phyloP scores from a whole-genome alignment of 2,797 vertebrate species.

The Pseudochirops corinnae region DNA sequence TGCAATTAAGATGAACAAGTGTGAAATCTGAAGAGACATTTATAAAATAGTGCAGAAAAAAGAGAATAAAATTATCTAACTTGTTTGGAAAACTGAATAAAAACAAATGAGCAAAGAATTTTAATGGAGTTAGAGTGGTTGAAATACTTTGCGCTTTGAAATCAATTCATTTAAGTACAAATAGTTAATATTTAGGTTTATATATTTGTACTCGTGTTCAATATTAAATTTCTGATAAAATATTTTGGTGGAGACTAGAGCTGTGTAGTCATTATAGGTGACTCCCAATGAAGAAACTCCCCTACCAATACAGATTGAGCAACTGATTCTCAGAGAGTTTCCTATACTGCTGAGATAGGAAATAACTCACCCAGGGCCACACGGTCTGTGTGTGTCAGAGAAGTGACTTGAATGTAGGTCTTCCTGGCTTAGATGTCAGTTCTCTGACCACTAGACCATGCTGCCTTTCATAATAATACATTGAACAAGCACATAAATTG shows the following conservation, averaged over 20 bases:
- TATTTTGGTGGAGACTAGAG: not conserved
- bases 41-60: not conserved
- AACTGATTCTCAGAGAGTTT: not conserved
- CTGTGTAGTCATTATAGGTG: not conserved
- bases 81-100: not conserved
- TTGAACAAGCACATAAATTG: not conserved
- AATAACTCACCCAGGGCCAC: not conserved
- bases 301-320: not conserved
- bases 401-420: not conserved
- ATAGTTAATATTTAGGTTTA: not conserved
- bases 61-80: not conserved
- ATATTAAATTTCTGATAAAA: not conserved
- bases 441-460: not conserved
- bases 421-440: not conserved
- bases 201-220: not conserved
- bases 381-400: not conserved
- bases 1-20: not conserved
- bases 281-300: not conserved
- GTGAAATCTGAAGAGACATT: not conserved
- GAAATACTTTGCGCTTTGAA: not conserved
- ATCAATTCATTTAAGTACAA: not conserved
- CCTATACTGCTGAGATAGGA: not conserved
- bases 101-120: not conserved
- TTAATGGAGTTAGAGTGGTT: not conserved
- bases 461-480: not conserved